Evolutionary conservation across 1,140 invertebrate genomes (phyloP).

Genomic region (Aphelinus certus): DNA sequence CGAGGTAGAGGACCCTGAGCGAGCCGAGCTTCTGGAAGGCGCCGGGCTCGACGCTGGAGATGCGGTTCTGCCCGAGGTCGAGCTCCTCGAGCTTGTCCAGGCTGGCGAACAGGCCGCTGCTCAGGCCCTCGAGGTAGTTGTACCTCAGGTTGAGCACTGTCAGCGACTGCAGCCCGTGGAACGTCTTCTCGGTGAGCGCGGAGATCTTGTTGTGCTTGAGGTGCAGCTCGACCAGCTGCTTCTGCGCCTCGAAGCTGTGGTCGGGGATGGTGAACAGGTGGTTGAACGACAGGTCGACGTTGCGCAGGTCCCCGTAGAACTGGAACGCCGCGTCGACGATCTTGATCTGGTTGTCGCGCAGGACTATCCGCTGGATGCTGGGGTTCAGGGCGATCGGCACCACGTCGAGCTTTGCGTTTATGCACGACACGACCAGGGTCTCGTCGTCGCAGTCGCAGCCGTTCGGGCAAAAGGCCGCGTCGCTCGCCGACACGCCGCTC

Average conservation of each 20-base stretch:
- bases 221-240: slow-evolving; percentile 82
- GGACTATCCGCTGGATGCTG: slow-evolving; percentile 82
- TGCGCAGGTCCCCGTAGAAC: slow-evolving; percentile 85
- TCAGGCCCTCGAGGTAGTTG: slow-evolving; percentile 84
- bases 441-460: slow-evolving; percentile 89
- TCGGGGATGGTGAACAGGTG: slow-evolving; percentile 81
- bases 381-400: slow-evolving; percentile 92
- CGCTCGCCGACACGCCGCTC: slow-evolving; percentile 52
- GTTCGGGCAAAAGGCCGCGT: slow-evolving; percentile 74
- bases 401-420: slow-evolving; percentile 84
- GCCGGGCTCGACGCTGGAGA: slow-evolving; percentile 79
- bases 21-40: slow-evolving; percentile 82
- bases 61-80: slow-evolving; percentile 87
- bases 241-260: slow-evolving; percentile 81
- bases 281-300: slow-evolving; percentile 85
- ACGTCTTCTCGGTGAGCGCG: slow-evolving; percentile 79
- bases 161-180: slow-evolving; percentile 79
- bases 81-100: slow-evolving; percentile 83
- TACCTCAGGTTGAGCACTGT: slow-evolving; percentile 83
- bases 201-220: slow-evolving; percentile 88
- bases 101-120: slow-evolving; percentile 78
- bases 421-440: slow-evolving; percentile 85
- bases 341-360: slow-evolving; percentile 87
- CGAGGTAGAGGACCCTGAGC: slow-evolving; percentile 81
- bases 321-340: slow-evolving; percentile 84